A percentile compares a stretch with the other conserved stretches of the same genome.
Evolutionary conservation across 1,140 invertebrate genomes (phyloP).

Genomic region (Heliconius hewitsoni): DNA sequence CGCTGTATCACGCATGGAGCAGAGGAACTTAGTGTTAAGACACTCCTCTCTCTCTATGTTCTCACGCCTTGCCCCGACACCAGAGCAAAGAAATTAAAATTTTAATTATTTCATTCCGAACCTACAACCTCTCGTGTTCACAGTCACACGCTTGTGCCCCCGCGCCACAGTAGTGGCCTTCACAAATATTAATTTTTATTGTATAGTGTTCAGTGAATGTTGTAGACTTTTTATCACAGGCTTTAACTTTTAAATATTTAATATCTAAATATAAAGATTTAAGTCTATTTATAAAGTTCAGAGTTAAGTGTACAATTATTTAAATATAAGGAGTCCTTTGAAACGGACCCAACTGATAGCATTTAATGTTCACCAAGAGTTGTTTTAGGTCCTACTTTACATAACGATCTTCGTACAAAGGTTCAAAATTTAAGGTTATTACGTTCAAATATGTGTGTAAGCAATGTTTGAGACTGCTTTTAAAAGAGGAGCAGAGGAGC

Average conservation of each 20-base stretch:
- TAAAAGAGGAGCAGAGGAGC: slow-evolving; percentile 4
- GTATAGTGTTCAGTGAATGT: not conserved
- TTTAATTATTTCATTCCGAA: too few relatives aligned
- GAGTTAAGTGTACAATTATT: slow-evolving; percentile 36
- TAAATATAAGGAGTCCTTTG: slow-evolving; percentile 33
- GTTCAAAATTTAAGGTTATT: slow-evolving; percentile 57
- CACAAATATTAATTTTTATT: not conserved
- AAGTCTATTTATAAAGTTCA: slow-evolving; percentile 15
- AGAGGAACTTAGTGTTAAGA: too few relatives aligned
- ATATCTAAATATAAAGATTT: not conserved
- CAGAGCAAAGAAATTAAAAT: too few relatives aligned
- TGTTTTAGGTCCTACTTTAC: slow-evolving; percentile 72
- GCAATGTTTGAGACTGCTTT: slow-evolving; percentile 44
- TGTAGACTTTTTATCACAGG: not conserved
- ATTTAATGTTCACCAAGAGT: slow-evolving; percentile 65
- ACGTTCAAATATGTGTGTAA: slow-evolving; percentile 55
- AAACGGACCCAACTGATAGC: slow-evolving; percentile 55
- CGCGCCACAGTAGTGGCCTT: too few relatives aligned
- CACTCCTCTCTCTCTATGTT: too few relatives aligned
- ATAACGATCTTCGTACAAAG: slow-evolving; percentile 67
- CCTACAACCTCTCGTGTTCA: too few relatives aligned
- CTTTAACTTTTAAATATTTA: not conserved
- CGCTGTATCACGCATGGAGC: too few relatives aligned
- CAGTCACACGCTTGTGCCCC: too few relatives aligned
- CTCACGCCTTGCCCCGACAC: too few relatives aligned